Evolutionary conservation across 1,140 invertebrate species (phyloP), one percentile per base, ranked within the genome.

Genomic region (Plectrocnemia conspersa): DNA sequence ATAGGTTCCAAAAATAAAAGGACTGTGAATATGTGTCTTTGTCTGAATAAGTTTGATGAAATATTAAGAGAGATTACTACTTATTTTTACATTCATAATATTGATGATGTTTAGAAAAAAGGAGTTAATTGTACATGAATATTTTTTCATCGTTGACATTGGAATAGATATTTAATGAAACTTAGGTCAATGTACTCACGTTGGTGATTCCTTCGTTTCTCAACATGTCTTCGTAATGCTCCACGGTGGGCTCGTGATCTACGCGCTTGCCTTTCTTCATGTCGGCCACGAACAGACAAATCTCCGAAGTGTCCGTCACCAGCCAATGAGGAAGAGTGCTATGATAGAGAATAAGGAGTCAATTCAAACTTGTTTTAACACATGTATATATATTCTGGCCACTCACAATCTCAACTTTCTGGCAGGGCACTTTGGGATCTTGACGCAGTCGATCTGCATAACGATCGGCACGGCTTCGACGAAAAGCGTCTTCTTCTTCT

Each of bases 181-280:
- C n/a, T n/a, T n/a, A n/a, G n/a, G n/a, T n/a, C n/a, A n/a, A n/a
- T n/a, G n/a, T n/a, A 32, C 24, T 47, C 54, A 60, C 58, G 9
- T 64, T 65, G 35, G 64, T 68, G 4, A 77, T 64, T 6, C 68
- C 71, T 38, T 78, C 71, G 47, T 77, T 64, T 0, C 65, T 59
- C 0, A 84, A 65, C 9, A 82, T 40, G 27, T 78, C 70, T 65
- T 78, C 73, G 62, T 80, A 82, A 61, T 81, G 73, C 29, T 80
- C 73, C 15, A 78, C 63, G 0, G 81, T 82, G 42, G 77, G 72
- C 42, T 83, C 81, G 57, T 74, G 77, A 55, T 82, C 77, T 25
- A 74, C 73, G 50, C 73, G 75, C 4, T 65, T 66, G 11, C 76
- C 71, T 27, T 73, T 70, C 59, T 75, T 70, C 41, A 78, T 59